These are phyloP conservation scores for Brenthis daphne DNA, from an alignment of 2,888 invertebrate genomes.

Conservation along the genomic window DNA sequence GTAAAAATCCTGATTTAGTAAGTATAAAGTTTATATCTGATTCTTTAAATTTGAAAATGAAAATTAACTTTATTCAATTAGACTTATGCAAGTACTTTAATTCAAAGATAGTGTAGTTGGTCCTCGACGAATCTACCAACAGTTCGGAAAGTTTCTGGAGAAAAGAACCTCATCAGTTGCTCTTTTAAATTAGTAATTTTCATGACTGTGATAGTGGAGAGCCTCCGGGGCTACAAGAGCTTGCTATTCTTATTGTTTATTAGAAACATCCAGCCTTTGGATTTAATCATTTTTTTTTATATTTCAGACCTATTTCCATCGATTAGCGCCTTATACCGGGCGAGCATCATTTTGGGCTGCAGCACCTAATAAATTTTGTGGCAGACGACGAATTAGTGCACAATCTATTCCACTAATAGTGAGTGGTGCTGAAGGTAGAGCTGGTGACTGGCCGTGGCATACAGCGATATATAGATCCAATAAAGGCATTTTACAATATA, in stretches of 20 bases:
- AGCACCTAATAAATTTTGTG: constrained; percentile 32
- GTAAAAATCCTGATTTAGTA: constrained; percentile 29
- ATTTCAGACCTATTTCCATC: constrained; percentile 26
- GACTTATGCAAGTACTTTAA: too few relatives aligned
- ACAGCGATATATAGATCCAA: constrained; percentile 54
- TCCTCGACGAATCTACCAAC: too few relatives aligned
- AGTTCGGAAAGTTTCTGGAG: too few relatives aligned
- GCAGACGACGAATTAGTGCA: constrained; percentile 39
- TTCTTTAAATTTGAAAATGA: too few relatives aligned
- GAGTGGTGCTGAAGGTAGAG: constrained; percentile 52
- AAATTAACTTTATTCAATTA: too few relatives aligned
- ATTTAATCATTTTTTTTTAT: neutral
- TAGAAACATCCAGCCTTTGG: too few relatives aligned
- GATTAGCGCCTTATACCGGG: neutral
- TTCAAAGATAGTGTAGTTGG: too few relatives aligned
- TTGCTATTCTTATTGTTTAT: too few relatives aligned
- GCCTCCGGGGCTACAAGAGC: too few relatives aligned
- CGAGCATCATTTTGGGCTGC: constrained; percentile 6
- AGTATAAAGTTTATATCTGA: neutral
- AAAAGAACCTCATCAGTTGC: neutral
- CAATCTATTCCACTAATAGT: constrained; percentile 58
- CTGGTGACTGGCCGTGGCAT: constrained; percentile 71
- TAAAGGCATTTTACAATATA: constrained; percentile 49
- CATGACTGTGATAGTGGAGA: too few relatives aligned
- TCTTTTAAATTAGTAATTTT: neutral